Percentiles rank a stretch among this genome's conserved stretches.
Evolutionary conservation across 2,888 invertebrate genomes (phyloP).

Genomic region (Trissonchulus sp.): DNA sequence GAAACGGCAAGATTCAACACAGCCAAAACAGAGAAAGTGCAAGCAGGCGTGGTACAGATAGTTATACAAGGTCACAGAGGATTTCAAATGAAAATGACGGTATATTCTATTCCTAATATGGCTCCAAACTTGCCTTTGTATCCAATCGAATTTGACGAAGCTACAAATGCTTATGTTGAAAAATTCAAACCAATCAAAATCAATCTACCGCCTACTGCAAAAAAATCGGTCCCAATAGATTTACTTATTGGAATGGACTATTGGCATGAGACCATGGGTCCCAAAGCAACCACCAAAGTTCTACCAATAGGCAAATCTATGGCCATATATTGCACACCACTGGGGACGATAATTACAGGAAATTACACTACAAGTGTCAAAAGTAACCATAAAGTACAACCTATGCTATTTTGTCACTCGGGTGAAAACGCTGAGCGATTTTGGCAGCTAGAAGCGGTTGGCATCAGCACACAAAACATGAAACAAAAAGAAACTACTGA

Average conservation of each 20-base stretch:
- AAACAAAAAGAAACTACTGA: neutral
- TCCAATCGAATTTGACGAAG: too few relatives aligned
- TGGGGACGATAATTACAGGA: neutral
- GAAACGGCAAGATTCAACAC: neutral
- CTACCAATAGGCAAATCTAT: neutral
- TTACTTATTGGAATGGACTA: neutral
- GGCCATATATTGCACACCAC: neutral
- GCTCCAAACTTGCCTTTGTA: neutral
- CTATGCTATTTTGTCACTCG: neutral
- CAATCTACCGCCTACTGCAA: neutral
- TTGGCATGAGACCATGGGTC: neutral
- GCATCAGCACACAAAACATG: neutral
- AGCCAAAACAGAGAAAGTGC: neutral
- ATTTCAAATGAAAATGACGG: neutral
- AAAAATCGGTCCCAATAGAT: neutral
- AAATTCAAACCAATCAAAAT: neutral
- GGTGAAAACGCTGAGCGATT: neutral
- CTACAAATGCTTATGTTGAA: too few relatives aligned
- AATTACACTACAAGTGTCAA: neutral
- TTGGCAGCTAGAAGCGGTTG: conserved; percentile 10
- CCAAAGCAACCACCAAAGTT: neutral
- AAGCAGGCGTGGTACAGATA: neutral
- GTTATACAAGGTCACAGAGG: neutral
- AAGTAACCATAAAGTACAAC: too few relatives aligned
- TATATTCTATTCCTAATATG: neutral